Evolutionary conservation across 1,140 invertebrate species (phyloP), one percentile per base, ranked within the genome.

Genomic region (Pseudachorutes palmiensis): DNA sequence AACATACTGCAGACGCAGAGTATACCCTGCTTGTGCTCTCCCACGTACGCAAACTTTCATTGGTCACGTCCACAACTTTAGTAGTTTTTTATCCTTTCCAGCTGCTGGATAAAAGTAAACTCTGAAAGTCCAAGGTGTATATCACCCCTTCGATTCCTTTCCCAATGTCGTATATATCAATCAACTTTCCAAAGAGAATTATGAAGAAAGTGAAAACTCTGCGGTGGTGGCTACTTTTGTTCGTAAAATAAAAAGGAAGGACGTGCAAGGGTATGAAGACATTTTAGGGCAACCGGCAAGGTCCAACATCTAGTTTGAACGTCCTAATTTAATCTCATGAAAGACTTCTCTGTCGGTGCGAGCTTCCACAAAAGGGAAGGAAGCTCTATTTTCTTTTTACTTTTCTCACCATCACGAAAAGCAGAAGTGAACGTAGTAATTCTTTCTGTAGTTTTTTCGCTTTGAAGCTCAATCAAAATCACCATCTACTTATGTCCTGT

Each of bases 381-480:
- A 45, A 45, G 19, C 36, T 45, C 36, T 12, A 12, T 45, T 45
- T 45, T 45, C 9, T 45, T 45, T 9, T 45, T 45, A 45, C 36
- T 45, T 45, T 45, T 19, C 19, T 45, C 36, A 45, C 9, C 9
- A 45, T n/a, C n/a, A n/a, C n/a, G n/a, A n/a, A n/a, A n/a, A n/a
- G n/a, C n/a, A n/a, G n/a, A n/a, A n/a, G n/a, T n/a, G n/a, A n/a
- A n/a, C n/a, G n/a, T n/a, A n/a, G n/a, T n/a, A n/a, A n/a, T n/a
- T n/a, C n/a, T n/a, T n/a, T n/a, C n/a, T n/a, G n/a, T n/a, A n/a
- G n/a, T n/a, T n/a, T n/a, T n/a, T 69, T 69, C 61, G 29, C 68
- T 70, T 66, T 66, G 60, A 70, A 70, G 48, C 68, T 36, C 68
- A 70, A 70, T 70, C 68, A 70, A 64, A 64, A 70, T 70, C 64